Evolutionary conservation across 1,140 invertebrate genomes (phyloP), one percentile per base, ranked within the genome.

Genomic region (Subanguina moxae): DNA sequence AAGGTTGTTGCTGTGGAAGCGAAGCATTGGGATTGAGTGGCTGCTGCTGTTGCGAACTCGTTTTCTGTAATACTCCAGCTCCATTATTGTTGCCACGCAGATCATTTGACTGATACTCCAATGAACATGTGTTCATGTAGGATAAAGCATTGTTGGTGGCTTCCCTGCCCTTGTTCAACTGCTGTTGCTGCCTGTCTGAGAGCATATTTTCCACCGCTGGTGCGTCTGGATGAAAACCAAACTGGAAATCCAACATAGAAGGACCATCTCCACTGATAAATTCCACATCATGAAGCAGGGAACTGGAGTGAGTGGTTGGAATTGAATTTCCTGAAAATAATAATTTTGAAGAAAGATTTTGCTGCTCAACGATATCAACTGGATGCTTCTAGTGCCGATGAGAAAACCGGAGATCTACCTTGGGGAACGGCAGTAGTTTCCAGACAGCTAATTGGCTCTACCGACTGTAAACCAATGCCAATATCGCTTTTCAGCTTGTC

Each of bases 401-500:
- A 38, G 32, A 11, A 38, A 38, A 38, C 32, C 3, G 32, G 32
- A 38, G 32, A 38, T 38, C 32, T 38, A 38, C 3, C 32, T 38
- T 38, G 32, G 32, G 11, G 32, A 38, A 38, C 32, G 11, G 32
- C 32, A 38, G 32, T 38, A 5, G 32, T 38, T 38, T 38, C 32
- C 32, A 38, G 11, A 38, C 3, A 38, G 11, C 11, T 38, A 11
- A 38, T 38, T 5, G 32, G 32, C 32, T 3, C 32, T 5, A 11
- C 32, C 3, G 32, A 38, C 3, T 38, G 32, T 38, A 38, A 38
- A 30, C 58, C 58, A 8, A 61, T 21, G 19, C 58, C 58, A 61
- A 61, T 61, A 21, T 61, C 58, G 58, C 27, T 61, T 25, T 61
- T 61, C n/a, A 61, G 21, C 28, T 61, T 21, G n/a, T 61, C 58